A percentile compares a stretch with the other conserved stretches of the same genome.
phyloP scores from a whole-genome alignment of 2,113 vertebrate species.

The Pontoporia blainvillei region DNA sequence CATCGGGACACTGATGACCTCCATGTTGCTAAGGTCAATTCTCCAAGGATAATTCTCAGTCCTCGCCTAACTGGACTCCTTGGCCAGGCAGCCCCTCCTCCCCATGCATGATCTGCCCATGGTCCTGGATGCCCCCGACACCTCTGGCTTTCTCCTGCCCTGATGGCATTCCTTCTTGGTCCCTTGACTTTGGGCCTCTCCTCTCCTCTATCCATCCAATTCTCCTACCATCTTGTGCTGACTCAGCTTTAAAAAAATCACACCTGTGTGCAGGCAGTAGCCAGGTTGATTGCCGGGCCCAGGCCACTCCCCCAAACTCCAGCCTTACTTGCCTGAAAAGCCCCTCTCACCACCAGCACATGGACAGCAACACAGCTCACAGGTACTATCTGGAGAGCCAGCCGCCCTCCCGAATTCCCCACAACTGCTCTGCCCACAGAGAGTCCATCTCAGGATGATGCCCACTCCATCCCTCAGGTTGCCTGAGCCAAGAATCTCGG shows the following conservation, averaged over 20 bases:
- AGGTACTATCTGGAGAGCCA: neutral
- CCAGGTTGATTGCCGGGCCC: neutral
- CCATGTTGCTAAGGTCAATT: neutral
- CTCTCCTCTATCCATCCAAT: neutral
- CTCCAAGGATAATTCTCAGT: neutral
- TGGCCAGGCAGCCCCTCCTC: neutral
- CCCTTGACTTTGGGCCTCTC: no score
- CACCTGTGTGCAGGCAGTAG: neutral
- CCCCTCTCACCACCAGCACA: neutral
- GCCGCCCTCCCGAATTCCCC: neutral
- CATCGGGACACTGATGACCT: neutral
- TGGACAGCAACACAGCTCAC: neutral
- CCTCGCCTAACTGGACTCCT: neutral
- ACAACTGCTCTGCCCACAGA: no score
- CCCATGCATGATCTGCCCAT: neutral
- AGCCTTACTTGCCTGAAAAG: neutral
- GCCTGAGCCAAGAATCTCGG: neutral
- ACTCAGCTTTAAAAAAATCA: neutral
- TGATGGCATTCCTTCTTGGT: neutral
- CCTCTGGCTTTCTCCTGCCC: neutral
- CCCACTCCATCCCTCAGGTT: no score
- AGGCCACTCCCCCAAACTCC: no score
- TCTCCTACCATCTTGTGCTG: neutral
- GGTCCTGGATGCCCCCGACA: neutral
- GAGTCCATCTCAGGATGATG: rapidly evolving